These are phyloP conservation scores for Agrotis segetum DNA, from an alignment of 2,888 invertebrate genomes.

Conservation along the genomic window DNA sequence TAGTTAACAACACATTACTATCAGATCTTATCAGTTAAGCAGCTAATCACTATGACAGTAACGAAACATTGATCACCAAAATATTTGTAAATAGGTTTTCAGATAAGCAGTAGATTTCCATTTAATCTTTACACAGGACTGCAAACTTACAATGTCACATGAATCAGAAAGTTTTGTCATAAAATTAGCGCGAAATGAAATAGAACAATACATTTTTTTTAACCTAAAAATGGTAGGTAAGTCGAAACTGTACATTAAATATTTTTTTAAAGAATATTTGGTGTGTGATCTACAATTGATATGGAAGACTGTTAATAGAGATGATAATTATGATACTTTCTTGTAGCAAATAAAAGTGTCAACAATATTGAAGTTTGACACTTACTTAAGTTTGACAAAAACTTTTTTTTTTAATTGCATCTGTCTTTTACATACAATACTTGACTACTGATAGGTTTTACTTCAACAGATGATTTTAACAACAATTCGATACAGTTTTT, in stretches of 20 bases:
- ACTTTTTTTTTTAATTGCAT: not conserved
- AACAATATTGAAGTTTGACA: not conserved
- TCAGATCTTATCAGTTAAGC: slow-evolving; percentile 11
- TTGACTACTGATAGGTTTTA: slow-evolving; percentile 30
- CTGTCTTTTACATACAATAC: not conserved
- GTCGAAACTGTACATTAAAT: too few species aligned
- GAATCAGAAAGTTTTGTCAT: too few species aligned
- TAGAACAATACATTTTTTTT: too few species aligned
- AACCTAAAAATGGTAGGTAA: too few species aligned
- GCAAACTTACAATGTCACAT: not conserved
- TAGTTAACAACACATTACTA: not conserved
- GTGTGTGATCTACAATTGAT: too few species aligned
- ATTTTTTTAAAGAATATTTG: too few species aligned
- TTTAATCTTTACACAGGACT: not conserved
- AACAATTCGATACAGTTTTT: slow-evolving; percentile 14
- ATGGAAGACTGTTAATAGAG: too few species aligned
- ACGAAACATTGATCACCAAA: slow-evolving; percentile 22
- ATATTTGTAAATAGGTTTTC: slow-evolving; percentile 20
- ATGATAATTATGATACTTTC: too few species aligned
- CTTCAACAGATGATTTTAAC: slow-evolving; percentile 4
- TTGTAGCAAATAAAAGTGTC: not conserved
- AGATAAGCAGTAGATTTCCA: not conserved
- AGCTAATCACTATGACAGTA: slow-evolving; percentile 14
- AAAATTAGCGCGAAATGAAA: too few species aligned
- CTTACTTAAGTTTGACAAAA: not conserved